Conservation (phyloP, 1,140 invertebrate species). For the Megathymus violae region DNA sequence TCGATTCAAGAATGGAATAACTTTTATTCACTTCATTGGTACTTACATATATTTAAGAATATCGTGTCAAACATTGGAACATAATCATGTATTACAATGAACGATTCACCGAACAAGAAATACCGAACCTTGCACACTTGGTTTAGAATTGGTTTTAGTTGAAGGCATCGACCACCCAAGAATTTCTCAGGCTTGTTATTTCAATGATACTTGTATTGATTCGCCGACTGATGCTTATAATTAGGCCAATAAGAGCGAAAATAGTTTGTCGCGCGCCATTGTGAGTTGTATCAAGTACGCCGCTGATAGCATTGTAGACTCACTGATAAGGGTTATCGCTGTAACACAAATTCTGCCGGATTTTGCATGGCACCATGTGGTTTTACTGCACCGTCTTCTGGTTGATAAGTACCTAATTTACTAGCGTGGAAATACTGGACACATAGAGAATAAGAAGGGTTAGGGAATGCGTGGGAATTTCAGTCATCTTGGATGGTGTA, state of each 20-base stretch:
- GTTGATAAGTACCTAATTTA: constrained; percentile 28
- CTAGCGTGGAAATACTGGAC: constrained; percentile 13
- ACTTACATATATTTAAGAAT: constrained; percentile 19
- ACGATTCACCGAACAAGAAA: neutral
- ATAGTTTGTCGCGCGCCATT: neutral
- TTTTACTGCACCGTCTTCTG: constrained; percentile 27
- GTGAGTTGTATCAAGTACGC: constrained; percentile 19
- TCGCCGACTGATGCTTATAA: constrained; percentile 6
- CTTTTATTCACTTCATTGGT: constrained; percentile 26
- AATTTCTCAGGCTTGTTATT: too few relatives aligned
- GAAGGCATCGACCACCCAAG: constrained; percentile 18
- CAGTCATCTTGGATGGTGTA: neutral
- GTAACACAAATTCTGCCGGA: constrained; percentile 47
- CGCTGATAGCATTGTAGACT: constrained; percentile 47
- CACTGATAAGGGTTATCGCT: constrained; percentile 47
- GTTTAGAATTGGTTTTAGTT: neutral
- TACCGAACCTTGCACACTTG: neutral
- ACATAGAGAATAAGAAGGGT: constrained; percentile 4
- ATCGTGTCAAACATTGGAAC: constrained; percentile 6
- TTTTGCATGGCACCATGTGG: constrained; percentile 49
- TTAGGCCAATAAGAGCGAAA: neutral
- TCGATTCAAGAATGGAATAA: constrained; percentile 13
- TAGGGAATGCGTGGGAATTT: constrained; percentile 10
- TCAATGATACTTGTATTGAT: neutral
- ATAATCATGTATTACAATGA: constrained; percentile 5